Evolutionary conservation across 1,140 invertebrate genomes (phyloP), one percentile per base, ranked within the genome.

Genomic region (Steinernema feltiae): DNA sequence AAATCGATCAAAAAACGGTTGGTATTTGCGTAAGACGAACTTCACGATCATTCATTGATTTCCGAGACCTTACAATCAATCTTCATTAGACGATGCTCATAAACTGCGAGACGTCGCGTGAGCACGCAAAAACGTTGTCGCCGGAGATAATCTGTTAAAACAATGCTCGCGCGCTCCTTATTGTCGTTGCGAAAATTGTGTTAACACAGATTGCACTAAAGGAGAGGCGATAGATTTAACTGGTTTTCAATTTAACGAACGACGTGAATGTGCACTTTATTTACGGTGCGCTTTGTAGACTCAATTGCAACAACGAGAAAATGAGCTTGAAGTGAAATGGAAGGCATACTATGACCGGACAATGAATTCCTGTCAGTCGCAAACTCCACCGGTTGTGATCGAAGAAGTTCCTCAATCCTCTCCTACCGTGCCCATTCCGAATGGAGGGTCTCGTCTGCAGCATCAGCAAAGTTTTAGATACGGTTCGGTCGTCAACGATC

Each of bases 21-120:
- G 24, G 53, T 63, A 63, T 63, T 63, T 63, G 53, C 53, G 53
- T 63, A 63, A 63, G 53, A 21, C 53, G 53, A 63, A 63, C 53
- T 63, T 27, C 24, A n/a, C 35, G 18, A n/a, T 63, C 53, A 21
- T 15, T 27, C 53, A 63, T 63, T 63, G 53, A 63, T 63, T 63
- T 27, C 53, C 24, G 15, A 7, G 53, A n/a, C 12, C 7, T 7
- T 3, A 21, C 53, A 15, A 63, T 63, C 53, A 63, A 63, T 63
- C 53, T 63, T 63, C 53, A 63, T 63, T 63, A 63, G 53, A 3
- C 53, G 53, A 63, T 63, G 53, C 53, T 63, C 53, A 63, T 63
- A 63, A 63, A 63, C 53, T 63, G 53, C 53, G 53, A 27, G 53
- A 63, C 53, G 53, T 63, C 53, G 53, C 24, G 15, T 27, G 53